Evolutionary conservation across 2,113 vertebrate genomes (phyloP).

Genomic region (Cryptomyrus ogoouensis): DNA sequence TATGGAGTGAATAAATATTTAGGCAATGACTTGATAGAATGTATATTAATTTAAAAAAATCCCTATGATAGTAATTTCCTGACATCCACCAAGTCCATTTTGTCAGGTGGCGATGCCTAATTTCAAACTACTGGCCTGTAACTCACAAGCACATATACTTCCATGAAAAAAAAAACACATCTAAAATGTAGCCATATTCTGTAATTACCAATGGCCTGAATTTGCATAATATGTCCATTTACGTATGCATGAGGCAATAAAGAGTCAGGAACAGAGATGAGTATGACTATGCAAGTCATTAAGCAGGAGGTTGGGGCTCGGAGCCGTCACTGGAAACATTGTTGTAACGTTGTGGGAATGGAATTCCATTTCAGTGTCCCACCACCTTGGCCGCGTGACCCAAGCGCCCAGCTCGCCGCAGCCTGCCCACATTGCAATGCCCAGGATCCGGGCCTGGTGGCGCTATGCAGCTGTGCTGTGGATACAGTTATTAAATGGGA

Average conservation of each 20-base stretch:
- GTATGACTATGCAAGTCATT: neutral
- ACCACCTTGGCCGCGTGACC: neutral
- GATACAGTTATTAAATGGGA: neutral
- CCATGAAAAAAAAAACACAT: neutral
- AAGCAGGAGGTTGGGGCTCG: neutral
- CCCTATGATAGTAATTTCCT: neutral
- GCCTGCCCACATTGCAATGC: neutral
- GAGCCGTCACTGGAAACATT: neutral
- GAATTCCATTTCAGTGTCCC: neutral
- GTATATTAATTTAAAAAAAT: neutral
- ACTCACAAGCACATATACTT: neutral
- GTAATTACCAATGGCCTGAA: neutral
- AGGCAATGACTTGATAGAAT: neutral
- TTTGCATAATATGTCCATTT: neutral
- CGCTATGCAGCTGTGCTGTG: neutral
- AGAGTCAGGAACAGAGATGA: neutral
- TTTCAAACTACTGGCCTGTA: neutral
- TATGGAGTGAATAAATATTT: neutral
- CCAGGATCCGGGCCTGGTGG: neutral
- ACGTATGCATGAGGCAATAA: neutral
- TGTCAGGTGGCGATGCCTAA: neutral
- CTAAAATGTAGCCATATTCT: neutral
- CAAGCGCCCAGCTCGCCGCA: neutral
- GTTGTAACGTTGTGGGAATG: neutral
- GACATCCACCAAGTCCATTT: neutral